Evolutionary conservation across 1,140 invertebrate species (phyloP).

Genomic region (Steinernema feltiae): DNA sequence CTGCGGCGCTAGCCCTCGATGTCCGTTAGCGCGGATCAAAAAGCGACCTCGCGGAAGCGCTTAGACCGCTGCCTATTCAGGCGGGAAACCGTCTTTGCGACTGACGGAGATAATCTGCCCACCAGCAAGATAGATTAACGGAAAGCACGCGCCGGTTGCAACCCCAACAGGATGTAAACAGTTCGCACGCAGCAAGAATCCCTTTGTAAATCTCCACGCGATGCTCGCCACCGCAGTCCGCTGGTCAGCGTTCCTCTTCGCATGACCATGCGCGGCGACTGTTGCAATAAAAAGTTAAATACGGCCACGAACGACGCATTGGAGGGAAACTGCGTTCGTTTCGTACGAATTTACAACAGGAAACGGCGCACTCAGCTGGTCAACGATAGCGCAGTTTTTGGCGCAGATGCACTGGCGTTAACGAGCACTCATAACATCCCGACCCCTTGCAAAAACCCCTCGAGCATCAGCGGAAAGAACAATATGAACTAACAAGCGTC

Average conservation of each 20-base stretch:
- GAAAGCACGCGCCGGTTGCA: not conserved
- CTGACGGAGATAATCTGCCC: not conserved
- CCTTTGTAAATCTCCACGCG: too few species aligned
- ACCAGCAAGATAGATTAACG: constrained; percentile 6
- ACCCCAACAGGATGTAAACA: not conserved
- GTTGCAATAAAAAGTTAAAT: constrained; percentile 1
- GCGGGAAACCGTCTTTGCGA: not conserved
- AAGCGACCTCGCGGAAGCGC: constrained; percentile 1
- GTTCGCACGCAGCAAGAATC: too few species aligned
- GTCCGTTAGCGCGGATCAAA: not conserved
- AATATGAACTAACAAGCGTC: too few species aligned
- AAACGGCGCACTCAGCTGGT: not conserved
- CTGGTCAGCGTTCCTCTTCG: not conserved
- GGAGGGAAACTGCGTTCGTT: not conserved
- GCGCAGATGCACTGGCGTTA: not conserved
- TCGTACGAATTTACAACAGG: not conserved
- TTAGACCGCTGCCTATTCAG: not conserved
- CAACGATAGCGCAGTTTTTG: not conserved
- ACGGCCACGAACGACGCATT: not conserved
- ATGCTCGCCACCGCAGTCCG: not conserved
- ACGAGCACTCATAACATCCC: too few species aligned
- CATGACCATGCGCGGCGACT: not conserved
- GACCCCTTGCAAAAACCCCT: too few species aligned
- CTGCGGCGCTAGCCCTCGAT: not conserved
- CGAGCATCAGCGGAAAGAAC: too few species aligned